Conservation (phyloP, 1,140 invertebrate genomes). For the Sycobia sp. region DNA sequence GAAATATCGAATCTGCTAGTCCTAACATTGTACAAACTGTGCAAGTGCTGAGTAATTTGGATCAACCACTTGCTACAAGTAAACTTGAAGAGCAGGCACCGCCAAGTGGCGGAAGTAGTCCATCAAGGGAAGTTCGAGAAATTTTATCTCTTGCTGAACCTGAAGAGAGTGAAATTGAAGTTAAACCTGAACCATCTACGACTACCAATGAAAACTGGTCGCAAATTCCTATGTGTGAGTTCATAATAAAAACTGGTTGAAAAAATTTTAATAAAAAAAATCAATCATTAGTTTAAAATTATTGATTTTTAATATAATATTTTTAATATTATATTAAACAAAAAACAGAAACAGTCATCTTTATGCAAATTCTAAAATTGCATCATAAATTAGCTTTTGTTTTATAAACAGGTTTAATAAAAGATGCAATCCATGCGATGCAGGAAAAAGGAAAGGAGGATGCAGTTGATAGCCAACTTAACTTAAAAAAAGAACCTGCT, state of each 20-base stretch:
- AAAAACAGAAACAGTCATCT: neutral
- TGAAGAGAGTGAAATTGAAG: constrained; percentile 49
- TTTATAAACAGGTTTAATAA: constrained; percentile 42
- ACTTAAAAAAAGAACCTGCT: constrained; percentile 39
- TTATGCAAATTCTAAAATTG: neutral
- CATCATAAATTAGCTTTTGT: too few species aligned
- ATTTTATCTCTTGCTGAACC: constrained; percentile 70
- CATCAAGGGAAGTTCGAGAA: constrained; percentile 84
- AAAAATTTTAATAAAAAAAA: neutral
- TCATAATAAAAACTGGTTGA: neutral
- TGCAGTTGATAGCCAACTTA: constrained; percentile 33
- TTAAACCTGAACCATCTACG: constrained; percentile 39
- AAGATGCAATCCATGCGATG: constrained; percentile 52
- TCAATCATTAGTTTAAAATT: neutral
- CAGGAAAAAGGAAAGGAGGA: constrained; percentile 40
- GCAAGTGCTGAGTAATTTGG: constrained; percentile 46
- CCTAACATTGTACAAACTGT: constrained; percentile 51
- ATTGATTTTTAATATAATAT: neutral
- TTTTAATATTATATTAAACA: neutral
- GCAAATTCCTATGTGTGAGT: constrained; percentile 56
- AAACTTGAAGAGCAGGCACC: constrained; percentile 55
- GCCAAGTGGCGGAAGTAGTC: constrained; percentile 77
- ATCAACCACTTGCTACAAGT: constrained; percentile 47
- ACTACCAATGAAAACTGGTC: constrained; percentile 54
- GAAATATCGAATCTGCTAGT: constrained; percentile 48